Conservation (phyloP, 1,140 invertebrate genomes). For the Saccostrea echinata region DNA sequence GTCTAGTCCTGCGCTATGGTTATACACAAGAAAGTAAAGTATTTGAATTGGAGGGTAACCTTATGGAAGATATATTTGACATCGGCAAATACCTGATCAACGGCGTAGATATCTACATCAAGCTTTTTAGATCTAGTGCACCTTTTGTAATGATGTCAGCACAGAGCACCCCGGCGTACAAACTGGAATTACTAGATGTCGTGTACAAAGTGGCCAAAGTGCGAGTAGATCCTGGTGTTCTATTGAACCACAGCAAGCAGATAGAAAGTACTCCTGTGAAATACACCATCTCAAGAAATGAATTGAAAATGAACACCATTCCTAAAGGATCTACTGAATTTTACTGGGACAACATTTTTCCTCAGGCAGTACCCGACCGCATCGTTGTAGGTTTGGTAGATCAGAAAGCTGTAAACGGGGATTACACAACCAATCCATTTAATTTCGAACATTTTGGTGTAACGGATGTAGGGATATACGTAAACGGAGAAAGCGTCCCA, state of each 20-base stretch:
- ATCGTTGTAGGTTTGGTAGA: slow-evolving; percentile 17
- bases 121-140: neutral
- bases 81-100: neutral
- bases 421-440: no score
- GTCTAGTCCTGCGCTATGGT: neutral
- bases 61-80: slow-evolving; percentile 39
- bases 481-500: no score
- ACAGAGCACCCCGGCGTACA: slow-evolving; percentile 30
- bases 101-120: no score
- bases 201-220: slow-evolving; percentile 23
- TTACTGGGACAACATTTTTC: no score
- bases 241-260: slow-evolving; percentile 47
- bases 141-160: slow-evolving; percentile 45
- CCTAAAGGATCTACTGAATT: no score
- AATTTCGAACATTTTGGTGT: no score
- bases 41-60: no score
- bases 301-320: no score
- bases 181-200: slow-evolving; percentile 47
- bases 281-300: neutral
- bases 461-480: no score
- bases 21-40: no score
- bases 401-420: neutral
- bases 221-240: neutral
- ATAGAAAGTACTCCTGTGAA: slow-evolving; percentile 37
- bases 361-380: neutral